Base-by-base conservation (phyloP, 1,140 invertebrate genomes). In the Druon quercuslanigerum region DNA sequence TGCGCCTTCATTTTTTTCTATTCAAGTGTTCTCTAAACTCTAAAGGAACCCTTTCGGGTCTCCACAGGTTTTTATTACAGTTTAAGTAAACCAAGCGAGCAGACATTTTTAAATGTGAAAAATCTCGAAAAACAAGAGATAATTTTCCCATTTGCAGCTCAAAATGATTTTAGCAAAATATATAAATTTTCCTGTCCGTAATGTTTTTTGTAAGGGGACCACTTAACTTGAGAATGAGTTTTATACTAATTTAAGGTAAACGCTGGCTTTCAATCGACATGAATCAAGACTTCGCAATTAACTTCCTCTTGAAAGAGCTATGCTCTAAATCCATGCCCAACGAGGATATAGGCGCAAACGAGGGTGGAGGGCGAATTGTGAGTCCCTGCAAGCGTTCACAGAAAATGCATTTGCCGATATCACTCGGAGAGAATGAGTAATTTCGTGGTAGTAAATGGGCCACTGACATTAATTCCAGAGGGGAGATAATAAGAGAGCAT, bases 351-450 rank as follows among this genome's bases (percentile, higher is more conserved):
- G 60, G 60, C 60, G 60, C 60, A 25, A 66, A 66, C 33, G 14
- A 66, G 33, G 33, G 25, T 66, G 25, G 60, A 66, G 60, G 60
- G 25, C 60, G 25, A 66, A 66, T 66, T 66, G 60, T 66, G 60
- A 66, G 25, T 40, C 57, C n/a, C 60, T 66, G 60, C 60, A 46
- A 40, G 60, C 60, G 60, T 66, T 66, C 60, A 66, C 60, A 66
- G 60, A 66, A 66, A 66, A 66, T 66, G 60, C 60, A 66, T 66
- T 66, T 66, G 60, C 60, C 60, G 60, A 79, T 70, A 79, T 74
- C 72, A 75, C 50, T 50, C 70, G 57, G 57, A 60, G 79, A 78
- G 77, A 80, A 79, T 79, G 78, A 79, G 73, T 71, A 66, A 66
- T 66, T 66, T 73, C 54, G 56, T 76, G 74, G 75, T 79, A 57